These are phyloP conservation scores for Odontothrips loti DNA, from an alignment of 2,888 invertebrate species.

Conservation along the genomic window DNA sequence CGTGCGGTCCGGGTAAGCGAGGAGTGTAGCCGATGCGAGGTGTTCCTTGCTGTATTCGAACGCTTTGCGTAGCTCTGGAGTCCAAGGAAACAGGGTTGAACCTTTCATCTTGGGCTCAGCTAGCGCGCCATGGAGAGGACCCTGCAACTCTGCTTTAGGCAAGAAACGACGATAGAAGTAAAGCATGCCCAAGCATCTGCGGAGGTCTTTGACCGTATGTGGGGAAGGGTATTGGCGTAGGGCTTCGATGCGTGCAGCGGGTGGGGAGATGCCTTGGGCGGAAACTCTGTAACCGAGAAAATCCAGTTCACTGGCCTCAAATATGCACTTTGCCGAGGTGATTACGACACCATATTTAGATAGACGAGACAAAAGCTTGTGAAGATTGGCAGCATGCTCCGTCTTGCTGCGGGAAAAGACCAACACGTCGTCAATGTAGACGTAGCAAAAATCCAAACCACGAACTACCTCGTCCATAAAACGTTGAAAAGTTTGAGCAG, in stretches of 20 bases:
- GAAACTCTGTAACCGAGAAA: conserved; percentile 36
- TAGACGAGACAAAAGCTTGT: conserved; percentile 35
- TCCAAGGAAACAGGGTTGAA: conserved; percentile 38
- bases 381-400: conserved; percentile 37
- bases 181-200: conserved; percentile 32
- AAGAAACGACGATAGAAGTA: conserved; percentile 29
- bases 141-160: conserved; percentile 35
- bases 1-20: conserved; percentile 42
- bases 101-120: conserved; percentile 41
- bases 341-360: conserved; percentile 37
- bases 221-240: conserved; percentile 28
- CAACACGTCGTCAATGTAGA: conserved; percentile 43
- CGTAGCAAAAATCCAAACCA: conserved; percentile 39
- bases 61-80: conserved; percentile 36
- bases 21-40: conserved; percentile 41
- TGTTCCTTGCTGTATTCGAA: conserved; percentile 41
- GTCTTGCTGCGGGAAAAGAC: conserved; percentile 37
- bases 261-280: conserved; percentile 34
- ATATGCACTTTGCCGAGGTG: conserved; percentile 39
- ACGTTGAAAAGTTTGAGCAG: conserved; percentile 42
- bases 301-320: conserved; percentile 28
- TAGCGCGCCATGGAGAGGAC: conserved; percentile 42
- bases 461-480: conserved; percentile 31
- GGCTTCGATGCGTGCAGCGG: conserved; percentile 31
- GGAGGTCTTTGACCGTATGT: conserved; percentile 17